phyloP scores from a whole-genome alignment of 2,888 invertebrate genomes.

The Syritta pipiens region DNA sequence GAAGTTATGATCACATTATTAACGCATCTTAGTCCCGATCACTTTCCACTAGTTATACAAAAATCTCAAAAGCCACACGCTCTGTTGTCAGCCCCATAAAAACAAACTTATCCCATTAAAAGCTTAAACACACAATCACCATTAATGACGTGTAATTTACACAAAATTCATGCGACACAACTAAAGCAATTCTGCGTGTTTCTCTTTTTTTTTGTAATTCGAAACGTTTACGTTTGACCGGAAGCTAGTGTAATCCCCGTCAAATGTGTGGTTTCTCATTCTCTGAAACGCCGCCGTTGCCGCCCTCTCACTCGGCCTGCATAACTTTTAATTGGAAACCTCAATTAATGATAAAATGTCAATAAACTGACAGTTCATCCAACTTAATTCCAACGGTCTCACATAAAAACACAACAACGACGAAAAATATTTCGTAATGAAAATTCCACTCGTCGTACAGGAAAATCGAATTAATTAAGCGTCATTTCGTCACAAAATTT shows the following conservation, averaged over 20 bases:
- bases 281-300: not conserved
- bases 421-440: too few relatives aligned
- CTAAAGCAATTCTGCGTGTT: too few relatives aligned
- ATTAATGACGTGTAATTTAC: slow-evolving; percentile 12
- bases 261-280: slow-evolving; percentile 11
- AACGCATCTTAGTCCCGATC: too few relatives aligned
- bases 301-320: not conserved
- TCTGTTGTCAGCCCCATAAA: too few relatives aligned
- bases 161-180: slow-evolving; percentile 1
- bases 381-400: slow-evolving; percentile 2
- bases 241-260: slow-evolving; percentile 34
- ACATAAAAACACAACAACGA: not conserved
- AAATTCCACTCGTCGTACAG: too few relatives aligned
- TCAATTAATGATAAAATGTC: slow-evolving; percentile 44
- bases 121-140: not conserved
- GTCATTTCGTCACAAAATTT: slow-evolving; percentile 7
- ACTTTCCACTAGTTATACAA: too few relatives aligned
- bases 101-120: not conserved
- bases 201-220: too few relatives aligned
- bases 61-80: too few relatives aligned
- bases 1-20: too few relatives aligned
- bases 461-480: slow-evolving; percentile 35
- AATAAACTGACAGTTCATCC: slow-evolving; percentile 25
- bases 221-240: slow-evolving; percentile 7
- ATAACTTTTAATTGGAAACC: slow-evolving; percentile 57